Percentiles rank a stretch among this genome's conserved stretches.
These are phyloP conservation scores for Tupaia tana DNA, from an alignment of 2,113 vertebrate genomes.

Conservation along the genomic window DNA sequence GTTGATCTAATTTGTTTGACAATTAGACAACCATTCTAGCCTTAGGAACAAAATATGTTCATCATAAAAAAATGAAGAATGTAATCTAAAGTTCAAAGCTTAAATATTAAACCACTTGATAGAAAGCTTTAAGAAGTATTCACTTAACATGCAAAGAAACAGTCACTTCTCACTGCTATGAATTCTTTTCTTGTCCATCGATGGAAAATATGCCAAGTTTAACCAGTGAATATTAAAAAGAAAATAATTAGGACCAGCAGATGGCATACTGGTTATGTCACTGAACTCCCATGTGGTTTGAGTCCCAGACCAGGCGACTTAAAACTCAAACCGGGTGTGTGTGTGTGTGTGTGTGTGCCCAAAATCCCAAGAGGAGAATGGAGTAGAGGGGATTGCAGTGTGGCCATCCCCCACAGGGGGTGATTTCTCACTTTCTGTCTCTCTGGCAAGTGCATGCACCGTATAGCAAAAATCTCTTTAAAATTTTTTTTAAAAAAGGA, in stretches of 20 bases:
- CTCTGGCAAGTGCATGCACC: too few relatives aligned
- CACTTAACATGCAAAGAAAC: conserved; percentile 4
- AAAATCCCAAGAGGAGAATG: too few relatives aligned
- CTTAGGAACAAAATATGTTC: conserved; percentile 64
- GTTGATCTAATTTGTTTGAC: conserved; percentile 71
- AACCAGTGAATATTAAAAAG: not conserved
- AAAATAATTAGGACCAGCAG: not conserved
- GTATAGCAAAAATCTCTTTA: too few relatives aligned
- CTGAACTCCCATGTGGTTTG: too few relatives aligned
- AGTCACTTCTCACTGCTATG: conserved; percentile 66
- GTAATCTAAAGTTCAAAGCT: conserved; percentile 49
- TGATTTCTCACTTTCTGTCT: too few relatives aligned
- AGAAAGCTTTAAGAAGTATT: conserved; percentile 40
- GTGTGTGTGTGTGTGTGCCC: too few relatives aligned
- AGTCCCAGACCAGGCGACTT: too few relatives aligned
- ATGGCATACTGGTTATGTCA: too few relatives aligned
- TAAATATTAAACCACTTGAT: conserved; percentile 50
- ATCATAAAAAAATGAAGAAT: conserved; percentile 55
- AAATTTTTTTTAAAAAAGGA: too few relatives aligned
- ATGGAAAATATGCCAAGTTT: conserved; percentile 58
- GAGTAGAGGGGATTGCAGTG: too few relatives aligned
- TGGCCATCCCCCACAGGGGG: too few relatives aligned
- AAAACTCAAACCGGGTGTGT: too few relatives aligned
- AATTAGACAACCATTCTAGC: conserved; percentile 67
- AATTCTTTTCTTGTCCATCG: conserved; percentile 56